phyloP scores from a whole-genome alignment of 2,888 invertebrate genomes.

The Eupithecia exiguata region DNA sequence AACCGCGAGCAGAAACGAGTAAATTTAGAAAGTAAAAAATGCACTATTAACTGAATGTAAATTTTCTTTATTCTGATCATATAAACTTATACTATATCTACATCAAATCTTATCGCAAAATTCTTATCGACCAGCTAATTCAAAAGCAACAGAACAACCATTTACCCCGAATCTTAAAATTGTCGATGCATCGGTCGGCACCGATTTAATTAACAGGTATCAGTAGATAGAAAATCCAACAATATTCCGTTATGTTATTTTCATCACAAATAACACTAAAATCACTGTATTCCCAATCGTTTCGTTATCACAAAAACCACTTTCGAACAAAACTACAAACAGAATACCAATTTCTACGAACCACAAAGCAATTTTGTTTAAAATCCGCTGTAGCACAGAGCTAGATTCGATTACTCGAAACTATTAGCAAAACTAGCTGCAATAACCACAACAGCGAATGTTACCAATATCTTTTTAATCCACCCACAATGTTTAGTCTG shows the following conservation, averaged over 20 bases:
- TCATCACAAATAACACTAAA: background rate
- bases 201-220: too few species aligned
- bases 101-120: too few species aligned
- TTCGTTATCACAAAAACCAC: conserved; percentile 22
- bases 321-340: conserved; percentile 17
- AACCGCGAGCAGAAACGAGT: too few species aligned
- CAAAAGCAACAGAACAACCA: too few species aligned
- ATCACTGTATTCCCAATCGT: background rate
- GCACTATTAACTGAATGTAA: too few species aligned
- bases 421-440: conserved; percentile 37
- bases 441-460: conserved; percentile 34
- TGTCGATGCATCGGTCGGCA: background rate
- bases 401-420: conserved; percentile 34
- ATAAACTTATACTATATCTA: too few species aligned
- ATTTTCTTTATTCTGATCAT: too few species aligned
- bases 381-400: conserved; percentile 40
- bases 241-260: background rate
- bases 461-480: conserved; percentile 37
- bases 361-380: conserved; percentile 29
- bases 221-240: background rate
- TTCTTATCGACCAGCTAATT: too few species aligned
- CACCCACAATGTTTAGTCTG: conserved; percentile 15
- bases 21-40: too few species aligned
- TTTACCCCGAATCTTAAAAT: background rate
- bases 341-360: conserved; percentile 15